These are phyloP conservation scores for Madoqua kirkii DNA, from an alignment of 2,113 vertebrate species.

Conservation along the genomic window DNA sequence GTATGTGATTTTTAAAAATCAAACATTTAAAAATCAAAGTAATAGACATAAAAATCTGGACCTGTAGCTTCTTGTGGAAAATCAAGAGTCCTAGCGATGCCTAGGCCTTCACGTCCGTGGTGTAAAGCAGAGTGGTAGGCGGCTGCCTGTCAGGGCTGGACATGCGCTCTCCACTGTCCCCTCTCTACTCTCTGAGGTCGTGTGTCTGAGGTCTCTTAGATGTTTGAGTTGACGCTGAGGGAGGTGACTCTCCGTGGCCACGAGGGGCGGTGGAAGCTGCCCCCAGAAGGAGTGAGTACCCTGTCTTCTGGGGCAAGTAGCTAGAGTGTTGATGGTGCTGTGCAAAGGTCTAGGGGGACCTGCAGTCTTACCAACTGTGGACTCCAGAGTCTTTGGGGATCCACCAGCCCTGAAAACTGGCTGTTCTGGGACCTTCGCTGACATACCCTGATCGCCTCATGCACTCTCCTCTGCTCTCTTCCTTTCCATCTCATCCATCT, in stretches of 20 bases:
- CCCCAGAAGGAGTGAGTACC: not conserved
- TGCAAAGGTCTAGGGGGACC: not conserved
- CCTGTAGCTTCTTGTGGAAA: not conserved
- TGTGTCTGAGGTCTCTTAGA: accelerated
- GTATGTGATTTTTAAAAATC: not conserved
- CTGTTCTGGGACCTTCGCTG: not conserved
- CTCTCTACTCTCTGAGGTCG: not conserved
- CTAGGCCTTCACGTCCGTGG: not conserved
- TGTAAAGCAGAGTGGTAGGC: not conserved
- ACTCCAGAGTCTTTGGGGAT: not conserved
- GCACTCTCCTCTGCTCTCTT: no score
- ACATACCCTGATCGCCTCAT: not conserved
- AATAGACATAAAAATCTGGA: not conserved
- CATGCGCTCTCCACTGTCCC: accelerated
- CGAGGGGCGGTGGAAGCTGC: not conserved
- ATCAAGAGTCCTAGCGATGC: not conserved
- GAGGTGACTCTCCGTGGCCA: not conserved
- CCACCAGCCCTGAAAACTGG: not conserved
- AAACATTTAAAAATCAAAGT: not conserved
- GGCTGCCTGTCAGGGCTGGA: not conserved
- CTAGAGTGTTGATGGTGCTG: not conserved
- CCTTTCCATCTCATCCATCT: not conserved
- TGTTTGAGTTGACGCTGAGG: not conserved
- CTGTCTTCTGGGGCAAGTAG: not conserved
- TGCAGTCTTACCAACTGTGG: accelerated